phyloP scores from a whole-genome alignment of 2,797 vertebrate species.

The Smutsia temminckii region DNA sequence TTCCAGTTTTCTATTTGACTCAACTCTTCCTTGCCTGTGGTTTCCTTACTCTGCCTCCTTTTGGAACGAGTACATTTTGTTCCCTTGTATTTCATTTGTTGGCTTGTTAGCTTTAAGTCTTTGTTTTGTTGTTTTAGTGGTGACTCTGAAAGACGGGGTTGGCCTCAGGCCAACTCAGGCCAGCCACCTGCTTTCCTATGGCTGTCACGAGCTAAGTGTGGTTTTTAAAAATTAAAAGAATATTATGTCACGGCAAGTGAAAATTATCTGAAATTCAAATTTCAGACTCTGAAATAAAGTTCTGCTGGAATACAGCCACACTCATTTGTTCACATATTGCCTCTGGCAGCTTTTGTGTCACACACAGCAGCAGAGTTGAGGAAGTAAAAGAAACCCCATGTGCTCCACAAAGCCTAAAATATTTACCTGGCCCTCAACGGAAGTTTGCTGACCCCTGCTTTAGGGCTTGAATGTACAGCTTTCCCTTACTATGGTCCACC shows the following conservation, averaged over 20 bases:
- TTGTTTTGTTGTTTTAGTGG: neutral
- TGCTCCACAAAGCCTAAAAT: neutral
- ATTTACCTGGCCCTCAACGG: neutral
- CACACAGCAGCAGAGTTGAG: neutral
- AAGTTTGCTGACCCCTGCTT: neutral
- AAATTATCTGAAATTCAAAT: neutral
- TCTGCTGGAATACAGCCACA: neutral
- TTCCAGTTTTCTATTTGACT: neutral
- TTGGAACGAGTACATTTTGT: neutral
- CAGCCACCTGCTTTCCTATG: neutral
- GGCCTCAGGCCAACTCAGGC: neutral
- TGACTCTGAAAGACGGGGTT: neutral
- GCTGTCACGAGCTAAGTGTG: neutral
- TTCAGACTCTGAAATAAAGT: neutral
- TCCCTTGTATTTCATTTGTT: neutral
- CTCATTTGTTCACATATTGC: neutral
- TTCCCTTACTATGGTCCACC: neutral
- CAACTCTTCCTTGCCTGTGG: neutral
- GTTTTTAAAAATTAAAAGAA: neutral
- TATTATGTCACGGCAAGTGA: neutral
- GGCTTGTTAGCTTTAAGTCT: neutral
- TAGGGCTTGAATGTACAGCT: neutral
- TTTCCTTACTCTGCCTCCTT: neutral
- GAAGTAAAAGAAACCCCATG: neutral
- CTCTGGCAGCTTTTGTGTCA: neutral